Conservation (phyloP, 2,797 vertebrate genomes). For the Pseudotriccus pelzelni region DNA sequence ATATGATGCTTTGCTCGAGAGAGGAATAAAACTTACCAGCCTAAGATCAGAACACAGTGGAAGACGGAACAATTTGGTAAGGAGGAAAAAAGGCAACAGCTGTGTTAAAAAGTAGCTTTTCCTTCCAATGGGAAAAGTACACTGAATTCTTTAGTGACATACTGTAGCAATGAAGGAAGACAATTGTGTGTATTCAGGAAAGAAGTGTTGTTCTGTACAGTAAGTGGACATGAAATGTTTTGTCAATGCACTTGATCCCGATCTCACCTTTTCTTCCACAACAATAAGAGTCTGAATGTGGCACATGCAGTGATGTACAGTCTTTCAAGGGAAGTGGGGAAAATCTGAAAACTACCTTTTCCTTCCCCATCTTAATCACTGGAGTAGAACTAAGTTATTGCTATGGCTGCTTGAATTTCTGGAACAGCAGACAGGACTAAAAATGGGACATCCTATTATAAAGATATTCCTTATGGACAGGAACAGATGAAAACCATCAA, state of each 20-base stretch:
- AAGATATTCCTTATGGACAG: background rate
- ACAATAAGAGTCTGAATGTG: no score
- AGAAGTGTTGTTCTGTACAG: background rate
- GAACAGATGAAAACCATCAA: background rate
- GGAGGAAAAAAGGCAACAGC: background rate
- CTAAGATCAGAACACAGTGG: background rate
- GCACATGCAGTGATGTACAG: background rate
- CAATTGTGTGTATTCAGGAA: background rate
- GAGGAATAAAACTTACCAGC: background rate
- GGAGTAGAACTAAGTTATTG: background rate
- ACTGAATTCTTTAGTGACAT: background rate
- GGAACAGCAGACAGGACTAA: background rate
- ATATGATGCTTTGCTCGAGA: background rate
- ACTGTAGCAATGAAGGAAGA: background rate
- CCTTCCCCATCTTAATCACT: background rate
- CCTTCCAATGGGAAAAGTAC: background rate
- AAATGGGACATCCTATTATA: background rate
- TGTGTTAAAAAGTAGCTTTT: background rate
- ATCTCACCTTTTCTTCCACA: background rate
- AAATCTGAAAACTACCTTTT: background rate
- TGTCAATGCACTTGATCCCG: background rate
- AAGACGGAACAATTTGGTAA: background rate
- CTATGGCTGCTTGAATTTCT: background rate
- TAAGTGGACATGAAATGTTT: background rate
- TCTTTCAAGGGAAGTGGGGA: background rate